Percentiles rank a stretch among this genome's conserved stretches.
Evolutionary conservation across 2,113 vertebrate species (phyloP).

Genomic region (Felis catus): F.catus_Fca126_mat1.0 CM031412.1:92369501-92370000

Average conservation of each 20-base stretch:
- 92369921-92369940: not conserved
- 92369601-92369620: not conserved
- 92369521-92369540: not conserved
- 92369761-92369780: not conserved
- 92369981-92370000: not conserved
- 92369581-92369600: not conserved
- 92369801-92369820: not conserved
- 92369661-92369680: not conserved
- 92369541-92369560: not conserved
- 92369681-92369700: not conserved
- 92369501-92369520: not conserved
- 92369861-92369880: not conserved
- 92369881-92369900: not conserved
- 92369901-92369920: not conserved
- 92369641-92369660: not conserved
- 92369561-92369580: not conserved
- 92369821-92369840: not conserved
- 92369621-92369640: not conserved
- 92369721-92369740: not conserved
- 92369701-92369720: not conserved
- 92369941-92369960: not conserved
- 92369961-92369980: not conserved
- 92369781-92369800: not conserved
- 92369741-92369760: not conserved
- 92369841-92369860: not conserved